These are phyloP conservation scores for Diadophis punctatus DNA, from an alignment of 2,113 vertebrate species.

Conservation along the genomic window DNA sequence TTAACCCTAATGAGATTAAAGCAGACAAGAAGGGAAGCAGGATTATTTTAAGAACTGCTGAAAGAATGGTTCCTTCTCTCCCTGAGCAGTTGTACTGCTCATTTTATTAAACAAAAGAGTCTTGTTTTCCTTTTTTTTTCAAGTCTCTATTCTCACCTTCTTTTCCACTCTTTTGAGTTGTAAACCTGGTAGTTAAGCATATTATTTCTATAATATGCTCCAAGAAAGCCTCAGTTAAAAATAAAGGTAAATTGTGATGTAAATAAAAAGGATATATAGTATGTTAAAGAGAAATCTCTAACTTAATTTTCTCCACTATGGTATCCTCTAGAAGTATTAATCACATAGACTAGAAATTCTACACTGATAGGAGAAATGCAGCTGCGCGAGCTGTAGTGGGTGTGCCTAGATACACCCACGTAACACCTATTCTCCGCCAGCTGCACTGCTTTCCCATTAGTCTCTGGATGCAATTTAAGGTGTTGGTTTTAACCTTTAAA, in stretches of 20 bases:
- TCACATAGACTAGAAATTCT: not conserved
- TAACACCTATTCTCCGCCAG: no score
- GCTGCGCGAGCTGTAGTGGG: no score
- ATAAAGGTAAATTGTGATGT: not conserved
- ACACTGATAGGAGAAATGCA: not conserved
- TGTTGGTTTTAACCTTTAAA: no score
- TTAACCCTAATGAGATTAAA: not conserved
- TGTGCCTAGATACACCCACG: no score
- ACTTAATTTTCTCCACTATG: not conserved
- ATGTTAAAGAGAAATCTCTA: not conserved
- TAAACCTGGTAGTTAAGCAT: not conserved
- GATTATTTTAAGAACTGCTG: not conserved
- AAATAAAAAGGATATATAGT: not conserved
- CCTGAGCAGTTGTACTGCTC: not conserved
- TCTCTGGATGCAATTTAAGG: no score
- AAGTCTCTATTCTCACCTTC: not conserved
- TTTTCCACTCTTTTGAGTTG: not conserved
- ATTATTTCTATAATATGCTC: not conserved
- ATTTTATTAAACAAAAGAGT: not conserved
- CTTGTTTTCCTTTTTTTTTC: not conserved
- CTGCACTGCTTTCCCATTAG: no score
- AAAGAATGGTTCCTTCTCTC: not conserved
- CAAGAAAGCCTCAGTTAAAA: not conserved
- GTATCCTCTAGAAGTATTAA: not conserved
- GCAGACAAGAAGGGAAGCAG: not conserved